Conservation (phyloP, 2,797 vertebrate genomes). For the Acropternis orthonyx region DNA sequence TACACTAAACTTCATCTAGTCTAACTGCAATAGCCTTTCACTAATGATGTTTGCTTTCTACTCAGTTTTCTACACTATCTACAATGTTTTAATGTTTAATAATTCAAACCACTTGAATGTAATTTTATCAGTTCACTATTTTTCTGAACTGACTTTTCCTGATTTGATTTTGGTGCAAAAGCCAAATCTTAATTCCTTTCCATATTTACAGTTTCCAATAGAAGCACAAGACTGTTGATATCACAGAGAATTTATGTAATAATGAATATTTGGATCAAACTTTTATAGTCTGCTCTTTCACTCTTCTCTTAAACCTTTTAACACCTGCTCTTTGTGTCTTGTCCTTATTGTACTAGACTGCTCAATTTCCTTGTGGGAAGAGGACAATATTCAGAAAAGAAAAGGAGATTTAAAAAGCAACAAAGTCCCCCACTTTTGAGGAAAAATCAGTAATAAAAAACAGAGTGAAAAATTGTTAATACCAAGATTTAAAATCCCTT, state of each 20-base stretch:
- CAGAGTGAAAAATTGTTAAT: neutral
- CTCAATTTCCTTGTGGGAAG: neutral
- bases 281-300: neutral
- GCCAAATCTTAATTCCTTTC: neutral
- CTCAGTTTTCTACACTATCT: neutral
- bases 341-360: neutral
- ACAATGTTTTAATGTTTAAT: neutral
- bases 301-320: neutral
- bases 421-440: neutral
- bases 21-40: neutral
- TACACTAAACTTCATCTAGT: neutral
- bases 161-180: neutral
- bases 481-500: neutral
- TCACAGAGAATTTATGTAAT: neutral
- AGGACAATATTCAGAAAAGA: neutral
- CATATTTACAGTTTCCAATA: neutral
- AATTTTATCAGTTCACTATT: neutral
- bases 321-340: neutral
- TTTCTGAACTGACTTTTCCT: neutral
- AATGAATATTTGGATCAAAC: neutral
- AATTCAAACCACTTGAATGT: neutral
- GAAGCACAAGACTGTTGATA: neutral
- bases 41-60: neutral
- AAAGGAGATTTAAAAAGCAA: neutral
- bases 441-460: neutral